Conservation (phyloP, 1,140 invertebrate species). For the Drosophila arizonae region DNA sequence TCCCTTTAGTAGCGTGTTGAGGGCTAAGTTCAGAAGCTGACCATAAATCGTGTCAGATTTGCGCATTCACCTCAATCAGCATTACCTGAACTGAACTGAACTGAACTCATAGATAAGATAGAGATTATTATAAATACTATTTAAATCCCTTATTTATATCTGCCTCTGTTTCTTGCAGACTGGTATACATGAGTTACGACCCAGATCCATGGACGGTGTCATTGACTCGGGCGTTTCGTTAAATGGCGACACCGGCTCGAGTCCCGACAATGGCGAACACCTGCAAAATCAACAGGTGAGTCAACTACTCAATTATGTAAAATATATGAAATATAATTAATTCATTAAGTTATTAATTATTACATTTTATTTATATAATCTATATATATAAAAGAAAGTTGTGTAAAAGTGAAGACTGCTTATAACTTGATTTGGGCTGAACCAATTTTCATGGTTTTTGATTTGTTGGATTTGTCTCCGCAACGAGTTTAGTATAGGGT, state of each 20-base stretch:
- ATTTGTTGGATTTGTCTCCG: too few relatives aligned
- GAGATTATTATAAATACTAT: conserved; percentile 8
- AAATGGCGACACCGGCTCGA: conserved; percentile 63
- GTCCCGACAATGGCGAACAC: conserved; percentile 61
- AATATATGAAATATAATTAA: too few relatives aligned
- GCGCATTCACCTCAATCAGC: too few relatives aligned
- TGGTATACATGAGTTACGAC: conserved; percentile 64
- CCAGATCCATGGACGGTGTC: conserved; percentile 72
- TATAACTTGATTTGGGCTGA: too few relatives aligned
- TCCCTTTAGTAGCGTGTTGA: conserved; percentile 7
- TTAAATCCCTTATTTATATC: conserved; percentile 7
- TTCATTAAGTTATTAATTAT: too few relatives aligned
- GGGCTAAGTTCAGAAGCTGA: not conserved
- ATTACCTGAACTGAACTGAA: too few relatives aligned
- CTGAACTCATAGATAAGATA: not conserved
- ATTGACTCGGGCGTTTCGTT: conserved; percentile 73
- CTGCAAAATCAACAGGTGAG: conserved; percentile 72
- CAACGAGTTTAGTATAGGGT: too few relatives aligned
- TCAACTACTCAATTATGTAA: not conserved
- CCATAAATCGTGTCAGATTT: not conserved
- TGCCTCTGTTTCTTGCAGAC: conserved; percentile 49
- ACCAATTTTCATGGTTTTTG: too few relatives aligned
- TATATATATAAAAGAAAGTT: too few relatives aligned
- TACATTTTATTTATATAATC: too few relatives aligned
- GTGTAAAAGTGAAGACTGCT: too few relatives aligned